Evolutionary conservation across 2,797 vertebrate genomes (phyloP).

Genomic region (Clarias fuscus): DNA sequence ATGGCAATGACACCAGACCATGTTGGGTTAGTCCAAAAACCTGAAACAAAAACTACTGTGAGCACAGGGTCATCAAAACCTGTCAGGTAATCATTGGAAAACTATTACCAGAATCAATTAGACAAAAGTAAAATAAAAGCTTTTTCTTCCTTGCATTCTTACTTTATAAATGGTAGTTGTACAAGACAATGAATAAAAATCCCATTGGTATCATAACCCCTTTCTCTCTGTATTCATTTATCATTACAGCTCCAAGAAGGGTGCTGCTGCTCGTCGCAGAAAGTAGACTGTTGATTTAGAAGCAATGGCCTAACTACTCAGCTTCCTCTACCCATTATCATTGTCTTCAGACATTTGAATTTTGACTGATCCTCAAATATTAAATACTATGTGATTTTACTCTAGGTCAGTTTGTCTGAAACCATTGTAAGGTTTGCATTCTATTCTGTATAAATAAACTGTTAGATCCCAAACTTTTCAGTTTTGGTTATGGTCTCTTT

Average conservation of each 20-base stretch:
- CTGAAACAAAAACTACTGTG: neutral
- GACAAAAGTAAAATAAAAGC: neutral
- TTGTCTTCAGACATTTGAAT: constrained; percentile 29
- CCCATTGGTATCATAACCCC: neutral
- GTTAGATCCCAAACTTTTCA: constrained; percentile 55
- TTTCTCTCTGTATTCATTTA: constrained; percentile 54
- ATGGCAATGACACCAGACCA: neutral
- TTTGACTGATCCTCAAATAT: constrained; percentile 50
- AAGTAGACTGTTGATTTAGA: constrained; percentile 75
- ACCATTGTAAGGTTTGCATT: neutral
- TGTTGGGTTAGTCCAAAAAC: neutral
- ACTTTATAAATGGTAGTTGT: neutral
- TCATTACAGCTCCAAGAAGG: constrained; percentile 93
- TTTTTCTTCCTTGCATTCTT: neutral
- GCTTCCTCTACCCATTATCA: constrained; percentile 23
- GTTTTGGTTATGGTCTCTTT: constrained; percentile 39
- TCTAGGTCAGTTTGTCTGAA: constrained; percentile 37
- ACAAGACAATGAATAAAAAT: neutral
- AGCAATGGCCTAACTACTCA: constrained; percentile 37
- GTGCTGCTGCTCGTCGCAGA: constrained; percentile 89
- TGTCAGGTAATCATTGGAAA: neutral
- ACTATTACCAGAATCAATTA: neutral
- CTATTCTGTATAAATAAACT: constrained; percentile 82
- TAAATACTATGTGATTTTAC: constrained; percentile 52
- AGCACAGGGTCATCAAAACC: neutral